Conservation (phyloP, 2,888 invertebrate genomes). For the Noctua comes region DNA sequence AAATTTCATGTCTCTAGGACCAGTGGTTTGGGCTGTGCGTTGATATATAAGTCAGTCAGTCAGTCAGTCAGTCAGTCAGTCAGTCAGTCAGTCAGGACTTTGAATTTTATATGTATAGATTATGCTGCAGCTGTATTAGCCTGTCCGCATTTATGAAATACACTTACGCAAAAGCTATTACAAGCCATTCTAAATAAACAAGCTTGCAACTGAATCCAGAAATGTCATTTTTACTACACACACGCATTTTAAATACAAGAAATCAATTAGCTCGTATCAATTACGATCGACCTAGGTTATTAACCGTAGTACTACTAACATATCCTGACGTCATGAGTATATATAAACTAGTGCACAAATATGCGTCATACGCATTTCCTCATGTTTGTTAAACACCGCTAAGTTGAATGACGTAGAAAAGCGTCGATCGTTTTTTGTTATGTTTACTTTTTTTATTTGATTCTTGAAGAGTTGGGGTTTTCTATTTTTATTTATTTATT, state of each 20-base stretch:
- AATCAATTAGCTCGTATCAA: slow-evolving; percentile 14
- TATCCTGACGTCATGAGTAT: slow-evolving; percentile 25
- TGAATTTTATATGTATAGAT: too few species aligned
- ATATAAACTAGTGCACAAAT: background rate
- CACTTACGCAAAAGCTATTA: background rate
- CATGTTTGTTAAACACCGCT: background rate
- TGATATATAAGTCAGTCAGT: too few species aligned
- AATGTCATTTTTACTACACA: slow-evolving; percentile 13
- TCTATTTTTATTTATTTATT: background rate
- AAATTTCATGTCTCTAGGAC: too few species aligned
- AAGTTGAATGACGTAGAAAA: slow-evolving; percentile 20
- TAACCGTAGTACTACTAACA: background rate
- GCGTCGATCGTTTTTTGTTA: slow-evolving; percentile 2
- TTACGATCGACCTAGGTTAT: slow-evolving; percentile 22
- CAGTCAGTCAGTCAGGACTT: too few species aligned
- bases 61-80: too few species aligned
- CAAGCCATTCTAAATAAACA: background rate
- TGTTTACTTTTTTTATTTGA: slow-evolving; percentile 12
- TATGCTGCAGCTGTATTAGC: too few species aligned
- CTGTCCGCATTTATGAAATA: background rate
- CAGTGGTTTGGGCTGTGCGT: too few species aligned
- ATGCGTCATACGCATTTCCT: slow-evolving; percentile 39
- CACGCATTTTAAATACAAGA: slow-evolving; percentile 14
- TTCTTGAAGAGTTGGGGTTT: background rate
- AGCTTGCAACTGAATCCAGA: slow-evolving; percentile 8